A percentile compares a stretch with the other conserved stretches of the same genome.
phyloP scores from a whole-genome alignment of 2,888 invertebrate genomes.

The Meteorus cinctellus region DNA sequence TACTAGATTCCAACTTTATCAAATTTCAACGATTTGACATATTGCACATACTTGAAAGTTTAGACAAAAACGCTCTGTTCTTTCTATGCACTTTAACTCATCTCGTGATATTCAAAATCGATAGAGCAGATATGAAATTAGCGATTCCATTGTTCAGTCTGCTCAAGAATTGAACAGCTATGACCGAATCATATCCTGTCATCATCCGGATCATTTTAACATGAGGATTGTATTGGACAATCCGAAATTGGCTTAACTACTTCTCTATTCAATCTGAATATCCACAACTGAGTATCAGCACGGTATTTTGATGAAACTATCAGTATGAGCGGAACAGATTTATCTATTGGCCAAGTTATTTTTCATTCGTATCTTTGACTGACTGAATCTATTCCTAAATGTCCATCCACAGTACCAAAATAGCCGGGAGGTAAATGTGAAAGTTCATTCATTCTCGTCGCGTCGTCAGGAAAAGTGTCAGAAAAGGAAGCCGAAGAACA shows the following conservation, averaged over 20 bases:
- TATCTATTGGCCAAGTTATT: neutral
- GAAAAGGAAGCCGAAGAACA: neutral
- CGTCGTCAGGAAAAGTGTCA: neutral
- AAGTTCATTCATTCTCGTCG: slow-evolving; percentile 27
- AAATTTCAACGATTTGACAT: no score
- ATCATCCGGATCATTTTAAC: neutral
- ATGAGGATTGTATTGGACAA: slow-evolving; percentile 28
- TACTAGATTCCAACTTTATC: no score
- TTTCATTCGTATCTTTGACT: neutral
- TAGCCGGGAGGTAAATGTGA: slow-evolving; percentile 21
- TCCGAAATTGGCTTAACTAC: slow-evolving; percentile 8
- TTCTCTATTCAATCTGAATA: slow-evolving; percentile 26
- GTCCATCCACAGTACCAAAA: slow-evolving; percentile 2
- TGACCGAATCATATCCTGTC: neutral
- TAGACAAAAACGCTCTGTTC: no score
- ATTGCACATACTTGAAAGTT: no score
- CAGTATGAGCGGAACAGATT: neutral
- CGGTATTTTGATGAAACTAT: no score
- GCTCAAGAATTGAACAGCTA: slow-evolving; percentile 22
- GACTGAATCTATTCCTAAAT: slow-evolving; percentile 16
- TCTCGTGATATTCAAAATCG: slow-evolving; percentile 18
- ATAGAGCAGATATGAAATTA: slow-evolving; percentile 13
- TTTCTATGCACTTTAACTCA: no score
- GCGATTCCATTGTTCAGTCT: slow-evolving; percentile 22
- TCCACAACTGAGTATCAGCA: neutral